Conservation (phyloP, 2,797 vertebrate species). For the Danio aesculapii region DNA sequence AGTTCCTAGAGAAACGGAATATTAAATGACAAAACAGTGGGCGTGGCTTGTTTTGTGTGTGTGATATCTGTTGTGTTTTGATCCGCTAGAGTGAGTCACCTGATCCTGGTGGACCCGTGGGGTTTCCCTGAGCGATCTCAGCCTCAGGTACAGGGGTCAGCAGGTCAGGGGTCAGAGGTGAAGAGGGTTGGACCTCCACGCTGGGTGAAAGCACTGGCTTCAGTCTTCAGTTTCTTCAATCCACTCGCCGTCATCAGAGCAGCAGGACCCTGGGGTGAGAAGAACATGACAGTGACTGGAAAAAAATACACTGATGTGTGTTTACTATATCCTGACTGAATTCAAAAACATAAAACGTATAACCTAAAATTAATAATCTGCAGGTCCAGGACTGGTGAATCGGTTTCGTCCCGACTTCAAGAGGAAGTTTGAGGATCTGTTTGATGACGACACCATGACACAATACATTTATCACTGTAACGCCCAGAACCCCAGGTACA, state of each 20-base stretch:
- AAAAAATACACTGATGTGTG: too few relatives aligned
- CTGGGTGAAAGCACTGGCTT: slow-evolving; percentile 82
- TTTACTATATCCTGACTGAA: neutral
- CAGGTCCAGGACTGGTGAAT: slow-evolving; percentile 89
- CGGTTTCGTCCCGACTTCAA: slow-evolving; percentile 91
- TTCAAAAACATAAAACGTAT: too few relatives aligned
- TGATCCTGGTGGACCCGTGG: slow-evolving; percentile 92
- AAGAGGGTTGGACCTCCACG: slow-evolving; percentile 76
- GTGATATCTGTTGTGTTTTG: neutral
- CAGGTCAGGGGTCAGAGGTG: slow-evolving; percentile 66
- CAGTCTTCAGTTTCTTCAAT: slow-evolving; percentile 84
- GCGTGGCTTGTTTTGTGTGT: too few relatives aligned
- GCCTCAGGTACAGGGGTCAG: slow-evolving; percentile 49
- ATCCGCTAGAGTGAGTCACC: slow-evolving; percentile 83
- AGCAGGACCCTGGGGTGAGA: slow-evolving; percentile 87
- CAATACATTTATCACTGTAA: slow-evolving; percentile 96
- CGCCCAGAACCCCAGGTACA: slow-evolving; percentile 89
- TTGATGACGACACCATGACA: slow-evolving; percentile 91
- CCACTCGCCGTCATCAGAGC: slow-evolving; percentile 89
- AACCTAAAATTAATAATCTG: too few relatives aligned
- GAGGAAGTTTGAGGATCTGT: slow-evolving; percentile 88
- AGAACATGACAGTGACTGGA: neutral
- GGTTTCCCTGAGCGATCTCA: slow-evolving; percentile 83
- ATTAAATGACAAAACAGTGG: too few relatives aligned
- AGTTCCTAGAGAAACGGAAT: too few relatives aligned